A percentile compares a stretch with the other conserved stretches of the same genome.
Conservation (phyloP, 2,113 vertebrate genomes). For the Suncus etruscus region DNA sequence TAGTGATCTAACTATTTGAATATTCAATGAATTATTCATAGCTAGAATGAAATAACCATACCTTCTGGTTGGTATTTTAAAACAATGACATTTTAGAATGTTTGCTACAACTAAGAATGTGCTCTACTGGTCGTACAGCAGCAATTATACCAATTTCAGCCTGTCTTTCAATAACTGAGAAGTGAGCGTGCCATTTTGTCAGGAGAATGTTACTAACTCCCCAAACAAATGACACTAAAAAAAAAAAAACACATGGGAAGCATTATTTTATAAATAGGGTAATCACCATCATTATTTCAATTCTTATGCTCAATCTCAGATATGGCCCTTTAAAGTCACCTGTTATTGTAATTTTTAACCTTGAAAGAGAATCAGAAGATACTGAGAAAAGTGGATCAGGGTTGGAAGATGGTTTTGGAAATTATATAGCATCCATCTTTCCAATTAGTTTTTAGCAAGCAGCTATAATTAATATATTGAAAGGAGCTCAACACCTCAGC, state of each 20-base stretch:
- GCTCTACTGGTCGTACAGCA: background rate
- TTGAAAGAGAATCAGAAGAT: slow-evolving; percentile 66
- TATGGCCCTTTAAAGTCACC: background rate
- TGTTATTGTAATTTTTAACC: slow-evolving; percentile 52
- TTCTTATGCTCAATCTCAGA: background rate
- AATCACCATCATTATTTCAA: background rate
- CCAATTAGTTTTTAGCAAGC: slow-evolving; percentile 80
- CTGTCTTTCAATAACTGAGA: background rate
- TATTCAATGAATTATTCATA: slow-evolving; percentile 83
- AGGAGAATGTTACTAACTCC: background rate
- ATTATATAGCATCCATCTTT: slow-evolving; percentile 71
- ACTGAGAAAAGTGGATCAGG: slow-evolving; percentile 30
- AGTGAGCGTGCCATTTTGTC: slow-evolving; percentile 34
- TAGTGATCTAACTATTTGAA: slow-evolving; percentile 70
- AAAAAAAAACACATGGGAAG: background rate
- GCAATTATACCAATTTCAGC: background rate
- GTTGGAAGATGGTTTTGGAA: slow-evolving; percentile 79
- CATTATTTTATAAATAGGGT: background rate
- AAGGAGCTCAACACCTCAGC: slow-evolving; percentile 69
- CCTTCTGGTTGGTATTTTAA: slow-evolving; percentile 34
- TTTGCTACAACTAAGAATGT: slow-evolving; percentile 61
- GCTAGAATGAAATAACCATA: slow-evolving; percentile 40
- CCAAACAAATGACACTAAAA: background rate
- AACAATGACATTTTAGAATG: slow-evolving; percentile 74
- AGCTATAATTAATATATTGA: slow-evolving; percentile 79